phyloP scores from a whole-genome alignment of 2,888 invertebrate species.

The Cepaea hortensis region DNA sequence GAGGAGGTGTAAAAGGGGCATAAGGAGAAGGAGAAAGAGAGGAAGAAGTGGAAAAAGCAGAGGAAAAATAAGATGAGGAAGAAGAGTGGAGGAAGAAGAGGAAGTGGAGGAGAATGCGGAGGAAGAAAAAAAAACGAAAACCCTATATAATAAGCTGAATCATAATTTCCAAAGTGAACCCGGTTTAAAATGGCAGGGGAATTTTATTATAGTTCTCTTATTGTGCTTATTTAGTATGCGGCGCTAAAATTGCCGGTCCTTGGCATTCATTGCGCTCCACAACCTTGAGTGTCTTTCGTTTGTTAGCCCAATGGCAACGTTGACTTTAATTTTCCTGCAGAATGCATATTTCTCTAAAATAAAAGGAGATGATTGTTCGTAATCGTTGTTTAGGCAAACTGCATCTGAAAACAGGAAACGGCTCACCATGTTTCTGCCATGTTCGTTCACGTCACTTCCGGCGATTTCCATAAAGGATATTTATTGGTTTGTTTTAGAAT shows the following conservation, averaged over 20 bases:
- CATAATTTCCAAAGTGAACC: background rate
- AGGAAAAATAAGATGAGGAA: background rate
- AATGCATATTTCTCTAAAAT: background rate
- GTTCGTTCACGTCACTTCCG: background rate
- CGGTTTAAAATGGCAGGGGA: background rate
- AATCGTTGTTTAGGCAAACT: background rate
- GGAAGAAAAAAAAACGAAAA: background rate
- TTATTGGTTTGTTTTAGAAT: background rate
- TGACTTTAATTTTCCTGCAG: background rate
- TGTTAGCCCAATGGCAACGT: background rate
- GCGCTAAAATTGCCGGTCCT: no score
- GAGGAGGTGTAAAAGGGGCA: no score
- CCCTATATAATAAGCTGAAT: background rate
- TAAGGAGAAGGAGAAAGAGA: background rate
- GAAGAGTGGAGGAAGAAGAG: background rate
- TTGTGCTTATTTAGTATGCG: no score
- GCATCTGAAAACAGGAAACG: constrained; percentile 2
- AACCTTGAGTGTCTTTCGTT: background rate
- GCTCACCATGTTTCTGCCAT: background rate
- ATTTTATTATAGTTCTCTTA: no score
- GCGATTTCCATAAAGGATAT: background rate
- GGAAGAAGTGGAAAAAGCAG: background rate
- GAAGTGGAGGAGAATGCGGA: background rate
- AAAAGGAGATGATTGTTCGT: background rate
- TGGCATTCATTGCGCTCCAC: background rate